Evolutionary conservation across 2,797 vertebrate genomes (phyloP).

Genomic region (Threskiornis aethiopicus): DNA sequence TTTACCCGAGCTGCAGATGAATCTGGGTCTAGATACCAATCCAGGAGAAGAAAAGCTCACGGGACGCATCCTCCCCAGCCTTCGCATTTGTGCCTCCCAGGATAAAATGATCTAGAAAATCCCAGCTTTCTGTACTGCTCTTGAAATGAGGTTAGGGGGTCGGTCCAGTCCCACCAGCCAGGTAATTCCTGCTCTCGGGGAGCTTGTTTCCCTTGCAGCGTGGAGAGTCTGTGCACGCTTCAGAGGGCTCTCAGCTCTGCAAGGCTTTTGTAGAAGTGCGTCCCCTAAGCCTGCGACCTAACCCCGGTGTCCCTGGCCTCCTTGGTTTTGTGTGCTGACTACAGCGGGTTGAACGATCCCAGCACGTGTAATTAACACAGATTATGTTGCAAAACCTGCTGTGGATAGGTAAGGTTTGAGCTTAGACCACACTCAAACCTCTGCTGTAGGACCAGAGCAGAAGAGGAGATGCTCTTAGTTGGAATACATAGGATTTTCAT

Average conservation of each 20-base stretch:
- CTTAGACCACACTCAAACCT: neutral
- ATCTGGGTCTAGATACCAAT: neutral
- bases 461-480: neutral
- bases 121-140: neutral
- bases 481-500: neutral
- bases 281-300: neutral
- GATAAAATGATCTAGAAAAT: neutral
- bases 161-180: fast-evolving
- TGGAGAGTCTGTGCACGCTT: fast-evolving
- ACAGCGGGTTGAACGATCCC: fast-evolving
- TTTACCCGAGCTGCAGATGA: neutral
- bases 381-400: neutral
- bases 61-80: neutral
- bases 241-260: neutral
- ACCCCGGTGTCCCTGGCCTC: fast-evolving
- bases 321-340: neutral
- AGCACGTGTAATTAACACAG: neutral
- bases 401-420: neutral
- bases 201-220: fast-evolving
- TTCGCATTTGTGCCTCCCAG: neutral
- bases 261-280: neutral
- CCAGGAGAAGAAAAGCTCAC: neutral
- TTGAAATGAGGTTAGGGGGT: neutral
- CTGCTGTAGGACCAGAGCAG: neutral
- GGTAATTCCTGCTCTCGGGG: neutral